These are phyloP conservation scores for Holothuria scabra DNA, from an alignment of 53 echinoderm and acorn worm species.

Conservation along the genomic window DNA sequence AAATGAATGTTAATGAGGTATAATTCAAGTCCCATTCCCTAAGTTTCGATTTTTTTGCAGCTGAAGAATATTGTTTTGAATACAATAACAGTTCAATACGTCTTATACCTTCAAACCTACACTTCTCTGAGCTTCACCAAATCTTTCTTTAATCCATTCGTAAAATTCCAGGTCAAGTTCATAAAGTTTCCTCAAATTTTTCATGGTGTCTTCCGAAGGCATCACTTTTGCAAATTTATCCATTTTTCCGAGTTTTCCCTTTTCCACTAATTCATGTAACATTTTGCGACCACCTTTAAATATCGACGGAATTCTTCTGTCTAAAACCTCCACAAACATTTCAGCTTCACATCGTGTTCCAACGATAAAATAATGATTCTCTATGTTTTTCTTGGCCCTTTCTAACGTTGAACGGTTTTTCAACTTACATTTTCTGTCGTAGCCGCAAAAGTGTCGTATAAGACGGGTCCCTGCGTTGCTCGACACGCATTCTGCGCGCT, in stretches of 20 bases:
- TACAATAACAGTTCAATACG: too few relatives aligned
- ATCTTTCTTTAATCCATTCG: slow-evolving; percentile 36
- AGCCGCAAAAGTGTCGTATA: slow-evolving; percentile 31
- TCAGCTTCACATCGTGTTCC: background rate
- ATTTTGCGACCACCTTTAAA: slow-evolving; percentile 7
- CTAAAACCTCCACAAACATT: slow-evolving; percentile 28
- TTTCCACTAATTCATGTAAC: background rate
- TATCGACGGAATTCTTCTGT: slow-evolving; percentile 12
- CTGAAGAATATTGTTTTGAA: too few relatives aligned
- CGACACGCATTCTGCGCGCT: slow-evolving; percentile 30
- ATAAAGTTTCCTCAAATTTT: background rate
- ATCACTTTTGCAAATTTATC: slow-evolving; percentile 15
- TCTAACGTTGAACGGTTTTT: slow-evolving; percentile 30
- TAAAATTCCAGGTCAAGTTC: slow-evolving; percentile 24
- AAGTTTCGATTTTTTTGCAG: too few relatives aligned
- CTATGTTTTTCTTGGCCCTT: slow-evolving; percentile 29
- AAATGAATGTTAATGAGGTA: too few relatives aligned
- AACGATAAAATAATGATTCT: slow-evolving; percentile 11
- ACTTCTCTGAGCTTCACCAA: slow-evolving; percentile 14
- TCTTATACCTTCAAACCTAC: background rate
- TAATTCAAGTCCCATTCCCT: too few relatives aligned
- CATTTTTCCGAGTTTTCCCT: background rate
- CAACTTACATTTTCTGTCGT: slow-evolving; percentile 5
- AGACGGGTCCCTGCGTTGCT: background rate
- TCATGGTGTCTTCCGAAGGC: slow-evolving; percentile 4